These are phyloP conservation scores for Hiodon alosoides DNA, from an alignment of 2,113 vertebrate genomes.

Conservation along the genomic window DNA sequence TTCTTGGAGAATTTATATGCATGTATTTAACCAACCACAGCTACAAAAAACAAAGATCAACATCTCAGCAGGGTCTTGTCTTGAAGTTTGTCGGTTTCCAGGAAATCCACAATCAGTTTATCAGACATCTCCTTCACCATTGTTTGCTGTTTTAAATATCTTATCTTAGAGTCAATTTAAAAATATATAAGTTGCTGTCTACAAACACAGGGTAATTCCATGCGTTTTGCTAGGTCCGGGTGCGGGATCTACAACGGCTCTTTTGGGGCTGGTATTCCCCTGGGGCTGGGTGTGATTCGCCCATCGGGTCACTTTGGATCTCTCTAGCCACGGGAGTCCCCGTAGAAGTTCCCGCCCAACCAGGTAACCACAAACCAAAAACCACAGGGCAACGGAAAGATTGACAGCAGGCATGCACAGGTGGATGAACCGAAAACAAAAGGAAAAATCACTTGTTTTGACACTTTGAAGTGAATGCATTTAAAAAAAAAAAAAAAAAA, in stretches of 20 bases:
- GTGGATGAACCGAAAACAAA: not conserved
- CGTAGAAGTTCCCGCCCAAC: constrained; percentile 1
- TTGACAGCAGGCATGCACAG: not conserved
- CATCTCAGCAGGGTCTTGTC: not conserved
- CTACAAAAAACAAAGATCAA: not conserved
- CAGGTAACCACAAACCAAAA: constrained; percentile 7
- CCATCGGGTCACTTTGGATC: not conserved
- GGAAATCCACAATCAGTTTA: not conserved
- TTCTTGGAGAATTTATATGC: not conserved
- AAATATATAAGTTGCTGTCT: not conserved
- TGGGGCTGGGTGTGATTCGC: not conserved
- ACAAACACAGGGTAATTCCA: constrained; percentile 15
- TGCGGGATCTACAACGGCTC: not conserved
- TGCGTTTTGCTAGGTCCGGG: not conserved
- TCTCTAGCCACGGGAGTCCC: constrained; percentile 5
- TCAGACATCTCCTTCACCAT: not conserved
- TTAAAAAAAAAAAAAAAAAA: too few species aligned
- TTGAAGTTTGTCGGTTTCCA: constrained; percentile 4
- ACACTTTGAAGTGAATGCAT: not conserved
- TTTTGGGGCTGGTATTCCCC: constrained; percentile 8
- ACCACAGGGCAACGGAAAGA: not conserved
- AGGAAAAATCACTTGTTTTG: not conserved
- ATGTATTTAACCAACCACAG: not conserved
- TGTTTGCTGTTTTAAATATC: not conserved
- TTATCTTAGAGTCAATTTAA: not conserved